A percentile compares a stretch with the other conserved stretches of the same genome.
These are phyloP conservation scores for Drosophila albomicans DNA, from an alignment of 1,140 invertebrate species.

Conservation along the genomic window DNA sequence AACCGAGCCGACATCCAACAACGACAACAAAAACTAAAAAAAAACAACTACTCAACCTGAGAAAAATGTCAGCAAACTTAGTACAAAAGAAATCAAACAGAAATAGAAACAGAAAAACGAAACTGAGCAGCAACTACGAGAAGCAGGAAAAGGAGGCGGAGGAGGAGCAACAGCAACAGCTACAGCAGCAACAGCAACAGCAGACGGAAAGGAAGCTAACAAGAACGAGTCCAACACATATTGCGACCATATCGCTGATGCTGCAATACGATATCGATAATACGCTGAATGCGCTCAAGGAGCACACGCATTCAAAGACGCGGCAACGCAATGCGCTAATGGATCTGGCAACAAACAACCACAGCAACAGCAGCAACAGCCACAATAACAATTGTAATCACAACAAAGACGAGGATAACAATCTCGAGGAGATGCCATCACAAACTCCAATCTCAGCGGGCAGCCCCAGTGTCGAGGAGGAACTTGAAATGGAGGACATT, in stretches of 20 bases:
- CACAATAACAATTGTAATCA: constrained; percentile 33
- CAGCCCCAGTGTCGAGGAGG: constrained; percentile 34
- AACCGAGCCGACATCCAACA: constrained; percentile 1
- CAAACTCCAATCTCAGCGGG: not conserved
- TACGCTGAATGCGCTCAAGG: constrained; percentile 81
- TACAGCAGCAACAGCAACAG: constrained; percentile 3
- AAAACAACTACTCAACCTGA: constrained; percentile 31
- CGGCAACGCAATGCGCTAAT: constrained; percentile 49
- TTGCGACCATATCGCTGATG: constrained; percentile 76
- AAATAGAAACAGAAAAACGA: constrained; percentile 47
- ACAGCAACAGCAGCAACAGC: constrained; percentile 2
- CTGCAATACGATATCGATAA: constrained; percentile 84
- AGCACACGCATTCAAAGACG: constrained; percentile 49
- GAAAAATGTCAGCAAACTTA: constrained; percentile 65
- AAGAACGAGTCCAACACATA: constrained; percentile 30
- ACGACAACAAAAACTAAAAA: not conserved
- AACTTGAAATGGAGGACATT: constrained; percentile 53
- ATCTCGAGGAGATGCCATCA: constrained; percentile 32
- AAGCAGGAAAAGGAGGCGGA: constrained; percentile 6
- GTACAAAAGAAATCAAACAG: constrained; percentile 55
- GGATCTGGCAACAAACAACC: constrained; percentile 21
- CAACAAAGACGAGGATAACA: constrained; percentile 46
- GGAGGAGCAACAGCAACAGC: constrained; percentile 8
- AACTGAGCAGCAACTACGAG: constrained; percentile 28
- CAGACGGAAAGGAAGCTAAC: constrained; percentile 18